Evolutionary conservation across 1,140 invertebrate genomes (phyloP).

Genomic region (Coptotermes formosanus): DNA sequence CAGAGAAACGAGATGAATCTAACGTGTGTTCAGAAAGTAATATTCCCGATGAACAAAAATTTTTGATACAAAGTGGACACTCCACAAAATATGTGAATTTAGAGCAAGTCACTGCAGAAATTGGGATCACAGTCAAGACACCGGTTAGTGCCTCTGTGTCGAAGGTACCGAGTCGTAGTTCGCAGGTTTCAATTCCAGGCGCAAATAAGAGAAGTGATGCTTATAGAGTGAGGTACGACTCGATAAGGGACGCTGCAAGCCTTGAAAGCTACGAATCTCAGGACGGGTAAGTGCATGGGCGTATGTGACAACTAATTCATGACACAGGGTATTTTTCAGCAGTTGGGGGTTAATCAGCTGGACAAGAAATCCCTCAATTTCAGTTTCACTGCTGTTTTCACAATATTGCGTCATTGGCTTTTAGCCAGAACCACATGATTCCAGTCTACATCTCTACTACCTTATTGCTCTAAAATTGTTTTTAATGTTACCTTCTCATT

Average conservation of each 20-base stretch:
- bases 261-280: not conserved
- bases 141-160: not conserved
- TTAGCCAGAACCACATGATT: no score
- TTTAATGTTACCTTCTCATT: no score
- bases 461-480: no score
- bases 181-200: not conserved
- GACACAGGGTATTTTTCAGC: no score
- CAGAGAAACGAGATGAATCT: no score
- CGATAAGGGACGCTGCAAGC: not conserved
- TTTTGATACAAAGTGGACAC: slow-evolving; percentile 4
- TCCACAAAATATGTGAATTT: not conserved
- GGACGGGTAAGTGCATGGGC: not conserved
- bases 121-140: not conserved
- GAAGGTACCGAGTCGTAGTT: not conserved
- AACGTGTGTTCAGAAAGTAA: not conserved
- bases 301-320: no score
- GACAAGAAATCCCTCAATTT: no score
- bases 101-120: not conserved
- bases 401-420: no score
- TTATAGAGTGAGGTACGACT: not conserved
- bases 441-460: no score
- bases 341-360: no score
- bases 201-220: not conserved
- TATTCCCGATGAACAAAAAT: not conserved
- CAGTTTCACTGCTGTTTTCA: no score